Conservation (phyloP, 2,888 invertebrate species). For the Aporophyla nigra region DNA sequence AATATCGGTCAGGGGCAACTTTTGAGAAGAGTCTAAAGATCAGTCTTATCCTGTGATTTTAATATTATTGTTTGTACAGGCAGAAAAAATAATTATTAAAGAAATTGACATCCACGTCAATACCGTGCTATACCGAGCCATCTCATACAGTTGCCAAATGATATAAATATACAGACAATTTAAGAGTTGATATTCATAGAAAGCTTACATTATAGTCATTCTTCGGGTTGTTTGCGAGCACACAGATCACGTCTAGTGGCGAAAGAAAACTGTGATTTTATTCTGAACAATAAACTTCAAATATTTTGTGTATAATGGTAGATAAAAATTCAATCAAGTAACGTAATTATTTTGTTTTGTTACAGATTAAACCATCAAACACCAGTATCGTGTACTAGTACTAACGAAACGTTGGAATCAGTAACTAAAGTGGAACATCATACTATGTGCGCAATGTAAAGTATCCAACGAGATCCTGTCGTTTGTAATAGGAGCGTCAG, state of each 20-base stretch:
- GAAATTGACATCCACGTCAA: no score
- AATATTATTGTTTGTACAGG: background rate
- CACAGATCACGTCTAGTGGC: no score
- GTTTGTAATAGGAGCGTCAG: background rate
- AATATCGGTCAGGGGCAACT: background rate
- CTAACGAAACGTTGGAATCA: background rate
- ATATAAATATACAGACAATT: no score
- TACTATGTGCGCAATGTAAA: conserved; percentile 17
- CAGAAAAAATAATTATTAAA: no score
- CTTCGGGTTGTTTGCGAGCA: no score
- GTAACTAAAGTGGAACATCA: background rate
- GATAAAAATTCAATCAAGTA: background rate
- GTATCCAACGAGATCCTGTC: background rate
- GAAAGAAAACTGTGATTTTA: background rate
- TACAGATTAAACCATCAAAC: background rate
- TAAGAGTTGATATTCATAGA: no score
- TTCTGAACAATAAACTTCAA: background rate
- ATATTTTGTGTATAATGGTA: background rate
- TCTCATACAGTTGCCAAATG: no score
- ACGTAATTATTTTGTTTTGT: conserved; percentile 10
- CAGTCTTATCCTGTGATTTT: background rate
- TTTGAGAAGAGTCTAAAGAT: background rate
- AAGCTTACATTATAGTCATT: no score
- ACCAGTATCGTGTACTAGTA: background rate
- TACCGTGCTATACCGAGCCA: no score